phyloP scores from a whole-genome alignment of 2,113 vertebrate genomes.

The Mixornis gularis region DNA sequence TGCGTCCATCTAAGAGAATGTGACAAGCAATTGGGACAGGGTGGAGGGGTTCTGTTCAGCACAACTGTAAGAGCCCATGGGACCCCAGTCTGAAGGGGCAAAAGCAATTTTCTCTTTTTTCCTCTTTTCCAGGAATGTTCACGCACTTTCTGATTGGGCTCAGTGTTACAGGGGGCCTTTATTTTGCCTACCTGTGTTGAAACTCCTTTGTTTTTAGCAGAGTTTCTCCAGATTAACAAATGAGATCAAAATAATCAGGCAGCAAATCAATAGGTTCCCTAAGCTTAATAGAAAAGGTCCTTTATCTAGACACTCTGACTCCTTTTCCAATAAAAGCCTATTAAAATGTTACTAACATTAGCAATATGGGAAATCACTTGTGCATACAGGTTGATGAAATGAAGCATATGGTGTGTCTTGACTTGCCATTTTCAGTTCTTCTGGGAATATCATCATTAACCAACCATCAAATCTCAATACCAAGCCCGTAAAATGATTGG shows the following conservation, averaged over 20 bases:
- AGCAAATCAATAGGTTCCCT: constrained; percentile 37
- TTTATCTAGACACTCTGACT: constrained; percentile 26
- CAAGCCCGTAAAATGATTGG: constrained; percentile 33
- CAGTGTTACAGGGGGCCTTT: background rate
- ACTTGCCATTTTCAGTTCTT: constrained; percentile 42
- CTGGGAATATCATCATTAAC: constrained; percentile 14
- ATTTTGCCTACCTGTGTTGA: background rate
- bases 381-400: constrained; percentile 37
- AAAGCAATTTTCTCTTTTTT: background rate
- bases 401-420: constrained; percentile 45
- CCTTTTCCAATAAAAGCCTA: constrained; percentile 44
- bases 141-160: background rate
- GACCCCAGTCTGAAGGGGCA: background rate
- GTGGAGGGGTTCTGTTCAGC: background rate
- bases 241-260: constrained; percentile 39
- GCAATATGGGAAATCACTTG: constrained; percentile 18
- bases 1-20: background rate
- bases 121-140: background rate
- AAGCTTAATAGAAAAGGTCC: constrained; percentile 11
- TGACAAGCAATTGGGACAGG: background rate
- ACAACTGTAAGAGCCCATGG: background rate
- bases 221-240: constrained; percentile 14
- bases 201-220: background rate
- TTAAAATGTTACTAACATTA: constrained; percentile 50
- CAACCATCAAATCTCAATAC: background rate